Percentiles rank a stretch among this genome's conserved stretches.
These are phyloP conservation scores for Megathymus violae DNA, from an alignment of 1,140 invertebrate species.

Conservation along the genomic window DNA sequence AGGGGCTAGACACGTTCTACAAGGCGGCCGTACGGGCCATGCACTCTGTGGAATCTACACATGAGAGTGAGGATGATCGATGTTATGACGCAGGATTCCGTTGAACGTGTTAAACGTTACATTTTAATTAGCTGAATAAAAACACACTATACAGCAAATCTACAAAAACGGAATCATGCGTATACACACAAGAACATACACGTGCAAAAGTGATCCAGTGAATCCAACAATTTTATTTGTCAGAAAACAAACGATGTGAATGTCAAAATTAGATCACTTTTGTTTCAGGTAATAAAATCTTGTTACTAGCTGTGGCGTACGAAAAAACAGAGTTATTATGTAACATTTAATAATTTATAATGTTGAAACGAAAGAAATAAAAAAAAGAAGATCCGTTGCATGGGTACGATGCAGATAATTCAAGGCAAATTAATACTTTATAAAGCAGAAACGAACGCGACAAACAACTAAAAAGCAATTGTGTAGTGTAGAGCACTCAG, in stretches of 20 bases:
- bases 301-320: conserved; percentile 16
- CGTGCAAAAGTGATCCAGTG: conserved; percentile 19
- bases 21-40: conserved; percentile 74
- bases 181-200: conserved; percentile 6
- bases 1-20: conserved; percentile 82
- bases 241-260: not conserved
- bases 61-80: conserved; percentile 52
- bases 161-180: conserved; percentile 10
- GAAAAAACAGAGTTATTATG: conserved; percentile 3
- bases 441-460: conserved; percentile 26
- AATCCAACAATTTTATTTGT: conserved; percentile 2
- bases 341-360: not conserved
- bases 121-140: not conserved
- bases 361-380: not conserved
- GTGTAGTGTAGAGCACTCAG: conserved; percentile 43
- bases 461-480: conserved; percentile 36
- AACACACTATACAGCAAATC: not conserved
- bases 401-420: conserved; percentile 21
- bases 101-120: not conserved
- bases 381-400: conserved; percentile 4
- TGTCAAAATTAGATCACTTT: conserved; percentile 16
- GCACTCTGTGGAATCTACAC: conserved; percentile 59
- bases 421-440: conserved; percentile 24
- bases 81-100: conserved; percentile 21
- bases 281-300: conserved; percentile 16